Evolutionary conservation across 2,797 vertebrate species (phyloP).

Genomic region (Intellagama lesueurii): DNA sequence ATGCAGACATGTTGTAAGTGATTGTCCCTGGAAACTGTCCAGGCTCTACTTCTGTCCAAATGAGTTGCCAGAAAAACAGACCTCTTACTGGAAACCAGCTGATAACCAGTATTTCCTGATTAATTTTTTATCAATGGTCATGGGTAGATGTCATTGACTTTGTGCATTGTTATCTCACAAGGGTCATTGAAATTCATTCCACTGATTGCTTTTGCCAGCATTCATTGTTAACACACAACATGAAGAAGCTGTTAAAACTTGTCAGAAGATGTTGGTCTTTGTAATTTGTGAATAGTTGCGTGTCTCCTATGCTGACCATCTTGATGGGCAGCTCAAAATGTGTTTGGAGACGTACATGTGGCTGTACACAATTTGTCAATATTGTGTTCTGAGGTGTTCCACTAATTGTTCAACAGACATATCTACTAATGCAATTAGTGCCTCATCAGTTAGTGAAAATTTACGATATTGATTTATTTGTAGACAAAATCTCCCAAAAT

Average conservation of each 20-base stretch:
- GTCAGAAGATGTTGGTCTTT: background rate
- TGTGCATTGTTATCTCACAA: background rate
- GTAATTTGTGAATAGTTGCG: background rate
- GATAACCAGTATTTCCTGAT: background rate
- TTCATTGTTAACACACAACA: background rate
- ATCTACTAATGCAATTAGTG: too few species aligned
- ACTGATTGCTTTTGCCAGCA: background rate
- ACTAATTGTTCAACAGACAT: too few species aligned
- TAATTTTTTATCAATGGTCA: background rate
- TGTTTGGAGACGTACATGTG: background rate
- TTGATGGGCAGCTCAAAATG: background rate
- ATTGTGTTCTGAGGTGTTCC: too few species aligned
- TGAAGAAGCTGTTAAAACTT: background rate
- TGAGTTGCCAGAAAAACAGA: slow-evolving; percentile 7
- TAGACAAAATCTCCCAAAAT: too few species aligned
- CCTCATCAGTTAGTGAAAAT: too few species aligned
- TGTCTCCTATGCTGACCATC: background rate
- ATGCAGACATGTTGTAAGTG: slow-evolving; percentile 5
- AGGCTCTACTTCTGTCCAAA: background rate
- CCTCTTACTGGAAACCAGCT: slow-evolving; percentile 29
- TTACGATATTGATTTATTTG: too few species aligned
- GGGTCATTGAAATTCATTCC: background rate
- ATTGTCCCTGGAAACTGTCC: slow-evolving; percentile 9
- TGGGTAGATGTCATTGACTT: too few species aligned
- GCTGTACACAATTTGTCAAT: background rate